Evolutionary conservation across 2,888 invertebrate genomes (phyloP).

Genomic region (Neoitamus cyanurus): DNA sequence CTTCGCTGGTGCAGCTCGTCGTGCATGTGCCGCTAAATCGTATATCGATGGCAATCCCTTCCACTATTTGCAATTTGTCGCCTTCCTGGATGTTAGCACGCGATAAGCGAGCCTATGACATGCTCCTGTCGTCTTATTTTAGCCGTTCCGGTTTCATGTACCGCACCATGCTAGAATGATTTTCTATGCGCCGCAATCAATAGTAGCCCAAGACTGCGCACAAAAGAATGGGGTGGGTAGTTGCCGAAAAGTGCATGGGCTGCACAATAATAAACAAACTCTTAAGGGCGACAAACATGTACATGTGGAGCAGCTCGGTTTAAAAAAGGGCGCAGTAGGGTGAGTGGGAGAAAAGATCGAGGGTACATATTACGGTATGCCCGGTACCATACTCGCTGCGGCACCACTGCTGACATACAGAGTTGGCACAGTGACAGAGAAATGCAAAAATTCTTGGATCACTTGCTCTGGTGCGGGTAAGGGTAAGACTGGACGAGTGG

Average conservation of each 20-base stretch:
- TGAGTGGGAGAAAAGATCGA: background rate
- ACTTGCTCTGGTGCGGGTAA: conserved; percentile 4
- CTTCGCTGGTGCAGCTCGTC: background rate
- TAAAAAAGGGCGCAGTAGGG: background rate
- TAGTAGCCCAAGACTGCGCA: background rate
- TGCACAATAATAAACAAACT: background rate
- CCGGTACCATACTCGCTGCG: background rate
- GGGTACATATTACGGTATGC: background rate
- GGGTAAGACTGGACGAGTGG: background rate
- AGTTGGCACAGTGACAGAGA: conserved; percentile 35
- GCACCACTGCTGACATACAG: background rate
- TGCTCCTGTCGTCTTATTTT: background rate
- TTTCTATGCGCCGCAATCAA: background rate
- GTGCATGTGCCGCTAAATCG: background rate
- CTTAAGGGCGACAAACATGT: background rate
- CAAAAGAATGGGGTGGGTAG: background rate
- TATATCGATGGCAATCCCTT: background rate
- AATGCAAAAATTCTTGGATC: conserved; percentile 31
- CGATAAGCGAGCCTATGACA: background rate
- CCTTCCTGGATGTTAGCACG: background rate
- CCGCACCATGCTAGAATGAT: background rate
- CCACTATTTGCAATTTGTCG: background rate
- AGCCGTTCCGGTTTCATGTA: background rate
- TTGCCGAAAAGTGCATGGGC: background rate
- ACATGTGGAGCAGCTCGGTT: background rate